phyloP scores from a whole-genome alignment of 2,888 invertebrate genomes.

The Hetaerina titia region DNA sequence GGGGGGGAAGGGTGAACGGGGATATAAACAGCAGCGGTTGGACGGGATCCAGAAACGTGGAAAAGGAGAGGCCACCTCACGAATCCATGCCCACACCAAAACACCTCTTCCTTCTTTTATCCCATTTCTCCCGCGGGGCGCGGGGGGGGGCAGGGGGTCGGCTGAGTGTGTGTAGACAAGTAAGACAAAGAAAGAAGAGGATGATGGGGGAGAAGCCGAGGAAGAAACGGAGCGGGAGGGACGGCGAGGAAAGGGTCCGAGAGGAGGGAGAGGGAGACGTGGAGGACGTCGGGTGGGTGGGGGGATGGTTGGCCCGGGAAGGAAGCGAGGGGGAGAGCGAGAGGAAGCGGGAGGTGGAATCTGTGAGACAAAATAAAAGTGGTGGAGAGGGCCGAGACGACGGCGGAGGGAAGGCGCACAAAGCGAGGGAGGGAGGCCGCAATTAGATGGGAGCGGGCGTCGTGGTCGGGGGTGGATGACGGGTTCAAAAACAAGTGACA shows the following conservation, averaged over 20 bases:
- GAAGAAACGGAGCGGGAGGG: neutral
- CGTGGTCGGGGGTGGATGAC: neutral
- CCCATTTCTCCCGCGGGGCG: neutral
- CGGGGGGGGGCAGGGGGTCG: neutral
- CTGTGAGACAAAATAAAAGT: neutral
- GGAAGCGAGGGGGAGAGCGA: neutral
- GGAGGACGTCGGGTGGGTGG: neutral
- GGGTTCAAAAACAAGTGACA: conserved; percentile 7
- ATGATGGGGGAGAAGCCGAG: neutral
- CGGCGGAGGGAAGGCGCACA: neutral
- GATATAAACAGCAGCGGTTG: conserved; percentile 56
- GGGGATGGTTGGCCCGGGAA: neutral
- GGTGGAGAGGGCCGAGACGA: neutral
- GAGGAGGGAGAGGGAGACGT: neutral
- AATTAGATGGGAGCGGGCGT: neutral
- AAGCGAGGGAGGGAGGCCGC: neutral
- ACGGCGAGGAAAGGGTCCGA: neutral
- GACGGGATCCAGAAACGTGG: conserved; percentile 46
- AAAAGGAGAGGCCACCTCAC: conserved; percentile 46
- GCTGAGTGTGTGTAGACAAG: conserved; percentile 58
- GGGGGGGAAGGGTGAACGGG: neutral
- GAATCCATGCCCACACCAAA: conserved; percentile 47
- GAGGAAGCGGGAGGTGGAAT: neutral
- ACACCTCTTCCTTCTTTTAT: conserved; percentile 40
- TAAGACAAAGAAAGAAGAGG: conserved; percentile 40